Base-by-base conservation (phyloP, 2,888 invertebrate species). In the Amphipyra tragopoginis region DNA sequence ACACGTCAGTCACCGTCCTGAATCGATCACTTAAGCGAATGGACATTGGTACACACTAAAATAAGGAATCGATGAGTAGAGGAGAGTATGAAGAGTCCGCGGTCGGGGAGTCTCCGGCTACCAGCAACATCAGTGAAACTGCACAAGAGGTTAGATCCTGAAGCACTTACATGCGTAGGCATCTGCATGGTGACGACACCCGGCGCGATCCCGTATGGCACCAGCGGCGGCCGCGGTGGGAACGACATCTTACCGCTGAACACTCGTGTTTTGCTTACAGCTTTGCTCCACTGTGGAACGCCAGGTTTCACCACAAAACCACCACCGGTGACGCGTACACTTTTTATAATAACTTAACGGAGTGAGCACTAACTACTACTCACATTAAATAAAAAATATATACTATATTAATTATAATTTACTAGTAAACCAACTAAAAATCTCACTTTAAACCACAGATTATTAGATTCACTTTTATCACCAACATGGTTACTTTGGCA, bases 141-240 rank as follows among this genome's bases (percentile, higher is more conserved):
- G 59, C 62, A 68, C 67, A 71, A 73, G 77, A 84, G 79, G 81
- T 82, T 81, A 83, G 70, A 49, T 49, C 53, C 47, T 56, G 39
- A n/a, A 26, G 39, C 9, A 95, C 97, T 96, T 96, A 97, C 97
- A 88, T 97, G 97, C 82, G 96, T 96, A 72, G 96, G 95, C 95
- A 97, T 96, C 53, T 96, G 96, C 96, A 97, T 96, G 81, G 97
- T 96, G 82, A 97, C 96, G 40, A 96, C 96, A 56, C 96, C 96
- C 50, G 97, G 96, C 75, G 97, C 96, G 90, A 97, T 96, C 51
- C 92, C 93, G 77, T 96, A 97, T 52, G 97, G 97, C 93, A 98
- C 97, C 15, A 97, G 97, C 49, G 97, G 97, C 82, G 98, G 96
- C 78, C 98, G 97, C 73, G 98, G 97, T 69, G 98, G 98, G 93